A percentile compares a stretch with the other conserved stretches of the same genome.
phyloP scores from a whole-genome alignment of 2,888 invertebrate species.

The Sarcophaga carnaria region DNA sequence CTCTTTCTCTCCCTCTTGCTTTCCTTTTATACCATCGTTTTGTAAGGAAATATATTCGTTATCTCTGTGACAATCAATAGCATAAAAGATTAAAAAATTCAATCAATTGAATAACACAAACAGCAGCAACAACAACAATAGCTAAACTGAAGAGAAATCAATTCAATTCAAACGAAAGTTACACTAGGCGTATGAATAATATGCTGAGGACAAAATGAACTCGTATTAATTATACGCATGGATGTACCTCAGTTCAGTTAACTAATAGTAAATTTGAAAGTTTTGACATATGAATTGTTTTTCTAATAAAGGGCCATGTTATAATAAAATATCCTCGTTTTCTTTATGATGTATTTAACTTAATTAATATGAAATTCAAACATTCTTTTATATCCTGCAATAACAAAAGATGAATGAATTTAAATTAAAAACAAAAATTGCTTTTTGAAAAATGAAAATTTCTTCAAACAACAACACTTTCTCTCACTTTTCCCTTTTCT shows the following conservation, averaged over 20 bases:
- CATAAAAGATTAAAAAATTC: constrained; percentile 38
- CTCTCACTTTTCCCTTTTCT: not conserved
- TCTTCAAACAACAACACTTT: not conserved
- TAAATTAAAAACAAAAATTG: not conserved
- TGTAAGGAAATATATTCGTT: constrained; percentile 43
- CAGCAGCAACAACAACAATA: not conserved
- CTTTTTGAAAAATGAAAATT: constrained; percentile 5
- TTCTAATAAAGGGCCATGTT: too few relatives aligned
- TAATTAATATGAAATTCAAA: too few relatives aligned
- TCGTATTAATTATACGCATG: too few relatives aligned
- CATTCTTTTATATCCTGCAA: not conserved
- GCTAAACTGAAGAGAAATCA: not conserved
- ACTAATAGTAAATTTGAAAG: too few relatives aligned
- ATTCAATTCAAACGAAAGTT: too few relatives aligned
- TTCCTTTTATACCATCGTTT: not conserved
- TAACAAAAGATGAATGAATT: not conserved
- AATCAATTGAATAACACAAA: not conserved
- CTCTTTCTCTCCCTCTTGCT: not conserved
- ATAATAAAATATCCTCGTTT: too few relatives aligned
- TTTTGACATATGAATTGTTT: too few relatives aligned
- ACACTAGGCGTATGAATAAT: too few relatives aligned
- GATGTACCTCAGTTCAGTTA: too few relatives aligned
- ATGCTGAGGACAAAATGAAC: too few relatives aligned
- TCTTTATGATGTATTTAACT: too few relatives aligned
- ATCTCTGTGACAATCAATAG: constrained; percentile 35